A percentile compares a stretch with the other conserved stretches of the same genome.
Conservation (phyloP, 2,797 vertebrate species). For the Chloroceryle amazona region DNA sequence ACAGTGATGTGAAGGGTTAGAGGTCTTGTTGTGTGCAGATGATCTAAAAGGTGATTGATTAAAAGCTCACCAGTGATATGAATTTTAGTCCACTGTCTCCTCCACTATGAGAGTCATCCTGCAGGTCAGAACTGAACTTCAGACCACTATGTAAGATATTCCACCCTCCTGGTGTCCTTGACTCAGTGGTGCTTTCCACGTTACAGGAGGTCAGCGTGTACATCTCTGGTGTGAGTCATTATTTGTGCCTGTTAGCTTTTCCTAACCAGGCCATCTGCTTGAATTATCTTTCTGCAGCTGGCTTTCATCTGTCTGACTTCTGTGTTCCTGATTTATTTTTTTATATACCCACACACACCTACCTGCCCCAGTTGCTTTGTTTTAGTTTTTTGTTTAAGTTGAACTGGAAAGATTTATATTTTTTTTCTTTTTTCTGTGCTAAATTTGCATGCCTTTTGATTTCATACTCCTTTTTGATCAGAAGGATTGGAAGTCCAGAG, state of each 20-base stretch:
- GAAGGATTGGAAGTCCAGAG: neutral
- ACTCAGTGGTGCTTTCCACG: neutral
- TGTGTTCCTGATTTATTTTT: neutral
- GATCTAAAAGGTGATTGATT: neutral
- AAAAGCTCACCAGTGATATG: neutral
- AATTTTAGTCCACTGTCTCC: neutral
- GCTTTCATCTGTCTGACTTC: neutral
- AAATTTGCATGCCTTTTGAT: neutral
- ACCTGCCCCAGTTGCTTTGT: neutral
- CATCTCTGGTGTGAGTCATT: neutral
- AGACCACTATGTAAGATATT: neutral
- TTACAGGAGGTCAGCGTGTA: neutral
- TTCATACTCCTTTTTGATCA: neutral
- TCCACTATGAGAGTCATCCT: neutral
- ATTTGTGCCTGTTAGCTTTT: conserved; percentile 23
- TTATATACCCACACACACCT: neutral
- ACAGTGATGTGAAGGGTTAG: neutral
- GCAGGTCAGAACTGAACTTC: neutral
- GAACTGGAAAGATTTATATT: neutral
- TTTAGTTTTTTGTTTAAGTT: neutral
- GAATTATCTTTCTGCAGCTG: neutral
- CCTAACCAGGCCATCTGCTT: neutral
- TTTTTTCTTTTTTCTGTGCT: neutral
- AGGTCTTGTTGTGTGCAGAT: neutral
- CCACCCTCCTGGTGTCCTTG: neutral